Evolutionary conservation across 2,113 vertebrate species (phyloP).

Genomic region (Cynoglossus semilaevis): DNA sequence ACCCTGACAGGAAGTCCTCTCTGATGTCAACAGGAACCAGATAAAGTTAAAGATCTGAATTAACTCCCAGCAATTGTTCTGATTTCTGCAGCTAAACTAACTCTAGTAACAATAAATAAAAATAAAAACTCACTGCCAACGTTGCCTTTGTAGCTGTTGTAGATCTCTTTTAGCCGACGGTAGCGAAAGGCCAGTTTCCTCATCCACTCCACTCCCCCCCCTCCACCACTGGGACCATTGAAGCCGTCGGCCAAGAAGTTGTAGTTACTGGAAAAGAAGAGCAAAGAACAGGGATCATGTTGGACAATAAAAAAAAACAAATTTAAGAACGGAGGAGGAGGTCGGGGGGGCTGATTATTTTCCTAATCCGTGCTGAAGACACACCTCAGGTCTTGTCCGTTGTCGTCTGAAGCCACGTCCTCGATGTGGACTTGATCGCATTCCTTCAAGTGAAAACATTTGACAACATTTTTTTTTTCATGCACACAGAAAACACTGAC

Average conservation of each 20-base stretch:
- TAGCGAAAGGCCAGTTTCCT: slow-evolving; percentile 96
- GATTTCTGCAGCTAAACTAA: not conserved
- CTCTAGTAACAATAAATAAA: too few species aligned
- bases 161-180: slow-evolving; percentile 92
- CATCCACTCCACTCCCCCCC: slow-evolving; percentile 97
- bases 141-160: slow-evolving; percentile 88
- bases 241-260: slow-evolving; percentile 94
- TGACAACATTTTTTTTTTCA: not conserved
- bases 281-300: too few species aligned
- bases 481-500: too few species aligned
- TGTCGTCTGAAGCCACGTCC: slow-evolving; percentile 96
- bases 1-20: too few species aligned
- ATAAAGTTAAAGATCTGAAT: too few species aligned
- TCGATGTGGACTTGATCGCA: slow-evolving; percentile 98
- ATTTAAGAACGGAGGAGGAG: too few species aligned
- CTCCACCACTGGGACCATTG: slow-evolving; percentile 79
- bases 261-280: slow-evolving; percentile 81
- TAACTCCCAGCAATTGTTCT: too few species aligned
- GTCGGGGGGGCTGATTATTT: not conserved
- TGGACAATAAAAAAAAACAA: not conserved
- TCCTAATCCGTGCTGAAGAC: not conserved
- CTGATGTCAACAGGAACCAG: too few species aligned
- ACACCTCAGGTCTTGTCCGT: slow-evolving; percentile 95
- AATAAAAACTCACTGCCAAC: slow-evolving; percentile 81
- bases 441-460: slow-evolving; percentile 78